Percentiles rank a stretch among this genome's conserved stretches.
These are phyloP conservation scores for Bungarus multicinctus DNA, from an alignment of 2,113 vertebrate species.

Conservation along the genomic window DNA sequence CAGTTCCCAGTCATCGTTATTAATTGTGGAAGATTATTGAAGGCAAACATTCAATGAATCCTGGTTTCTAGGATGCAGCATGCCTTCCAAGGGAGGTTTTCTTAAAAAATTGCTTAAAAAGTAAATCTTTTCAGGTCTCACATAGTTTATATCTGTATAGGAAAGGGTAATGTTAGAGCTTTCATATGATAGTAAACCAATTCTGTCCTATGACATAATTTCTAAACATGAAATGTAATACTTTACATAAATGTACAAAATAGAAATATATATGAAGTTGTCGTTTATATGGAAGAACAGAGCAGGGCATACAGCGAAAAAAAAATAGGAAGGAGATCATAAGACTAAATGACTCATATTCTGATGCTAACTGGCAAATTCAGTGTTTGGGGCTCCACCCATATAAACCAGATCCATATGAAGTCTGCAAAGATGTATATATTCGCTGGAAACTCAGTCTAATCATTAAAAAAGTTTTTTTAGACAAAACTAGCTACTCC, in stretches of 20 bases:
- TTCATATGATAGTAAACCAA: neutral
- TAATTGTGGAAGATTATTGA: neutral
- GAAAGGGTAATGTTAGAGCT: neutral
- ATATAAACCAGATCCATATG: constrained; percentile 21
- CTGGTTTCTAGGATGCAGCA: neutral
- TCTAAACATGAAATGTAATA: constrained; percentile 23
- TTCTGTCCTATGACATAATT: neutral
- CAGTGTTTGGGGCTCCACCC: neutral
- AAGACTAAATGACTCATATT: constrained; percentile 45
- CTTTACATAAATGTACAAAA: neutral
- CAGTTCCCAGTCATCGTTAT: neutral
- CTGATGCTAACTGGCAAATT: constrained; percentile 25
- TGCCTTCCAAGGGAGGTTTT: neutral
- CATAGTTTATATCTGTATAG: neutral
- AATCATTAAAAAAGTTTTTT: neutral
- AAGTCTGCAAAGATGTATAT: constrained; percentile 12
- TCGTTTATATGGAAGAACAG: neutral
- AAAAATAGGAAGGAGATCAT: constrained; percentile 38
- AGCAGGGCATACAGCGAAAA: constrained; percentile 27
- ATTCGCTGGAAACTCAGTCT: neutral
- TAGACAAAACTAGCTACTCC: neutral
- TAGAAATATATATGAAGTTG: constrained; percentile 13
- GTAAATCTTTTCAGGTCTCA: neutral
- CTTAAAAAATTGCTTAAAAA: neutral
- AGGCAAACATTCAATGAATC: neutral